Evolutionary conservation across 1,140 invertebrate genomes (phyloP).

Genomic region (Acromyrmex echinatior): DNA sequence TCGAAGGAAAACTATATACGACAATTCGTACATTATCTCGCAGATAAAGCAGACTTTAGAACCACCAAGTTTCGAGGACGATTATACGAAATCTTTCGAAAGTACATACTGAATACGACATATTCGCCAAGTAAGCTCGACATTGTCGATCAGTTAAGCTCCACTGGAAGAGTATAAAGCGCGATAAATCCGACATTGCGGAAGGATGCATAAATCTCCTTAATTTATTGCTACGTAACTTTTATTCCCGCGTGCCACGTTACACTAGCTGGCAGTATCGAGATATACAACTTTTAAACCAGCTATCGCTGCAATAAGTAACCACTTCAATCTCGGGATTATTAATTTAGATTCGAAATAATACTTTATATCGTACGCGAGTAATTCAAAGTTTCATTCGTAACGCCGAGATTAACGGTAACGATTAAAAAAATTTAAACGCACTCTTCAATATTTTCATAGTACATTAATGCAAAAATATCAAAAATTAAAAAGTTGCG

Average conservation of each 20-base stretch:
- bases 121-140: constrained; percentile 55
- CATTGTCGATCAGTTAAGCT: constrained; percentile 70
- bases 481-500: not conserved
- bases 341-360: constrained; percentile 49
- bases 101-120: constrained; percentile 11
- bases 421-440: not conserved
- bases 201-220: constrained; percentile 56
- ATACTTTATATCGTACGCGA: constrained; percentile 24
- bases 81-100: constrained; percentile 41
- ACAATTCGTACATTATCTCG: constrained; percentile 65
- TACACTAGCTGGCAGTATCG: constrained; percentile 25
- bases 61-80: constrained; percentile 32
- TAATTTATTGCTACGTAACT: constrained; percentile 61
- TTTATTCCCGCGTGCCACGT: constrained; percentile 52
- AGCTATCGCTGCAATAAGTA: constrained; percentile 49
- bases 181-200: constrained; percentile 61
- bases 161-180: constrained; percentile 22
- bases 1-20: not conserved
- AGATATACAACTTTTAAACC: constrained; percentile 44
- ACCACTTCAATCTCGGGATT: constrained; percentile 36
- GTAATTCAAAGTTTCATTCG: not conserved
- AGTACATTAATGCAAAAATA: not conserved
- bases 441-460: not conserved
- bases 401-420: not conserved
- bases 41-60: constrained; percentile 69